phyloP scores from a whole-genome alignment of 2,797 vertebrate species.

The Coluber constrictor region DNA sequence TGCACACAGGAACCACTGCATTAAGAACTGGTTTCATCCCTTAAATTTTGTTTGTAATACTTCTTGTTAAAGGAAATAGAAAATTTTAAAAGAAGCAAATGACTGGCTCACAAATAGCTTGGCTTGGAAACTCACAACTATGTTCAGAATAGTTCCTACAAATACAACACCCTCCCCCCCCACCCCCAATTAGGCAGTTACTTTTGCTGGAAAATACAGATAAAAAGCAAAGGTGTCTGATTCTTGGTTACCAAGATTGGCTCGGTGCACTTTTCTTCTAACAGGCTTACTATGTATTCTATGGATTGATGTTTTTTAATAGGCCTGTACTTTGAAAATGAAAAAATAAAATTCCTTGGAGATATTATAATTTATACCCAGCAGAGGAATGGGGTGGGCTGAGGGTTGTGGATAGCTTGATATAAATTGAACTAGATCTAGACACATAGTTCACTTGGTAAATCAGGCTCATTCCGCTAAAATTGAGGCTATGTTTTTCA shows the following conservation, averaged over 20 bases:
- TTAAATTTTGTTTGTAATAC: not conserved
- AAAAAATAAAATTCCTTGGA: not conserved
- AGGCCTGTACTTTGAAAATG: not conserved
- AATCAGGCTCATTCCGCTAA: not conserved
- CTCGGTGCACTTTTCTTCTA: not conserved
- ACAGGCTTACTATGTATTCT: not conserved
- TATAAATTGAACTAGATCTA: too few relatives aligned
- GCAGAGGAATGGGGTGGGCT: not conserved
- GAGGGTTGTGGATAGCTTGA: not conserved
- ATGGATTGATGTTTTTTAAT: not conserved
- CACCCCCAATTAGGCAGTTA: not conserved
- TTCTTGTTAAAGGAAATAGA: not conserved
- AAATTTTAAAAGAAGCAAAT: not conserved
- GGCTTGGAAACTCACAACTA: not conserved
- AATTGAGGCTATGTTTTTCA: not conserved
- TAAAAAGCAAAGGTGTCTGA: not conserved
- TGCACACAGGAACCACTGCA: not conserved
- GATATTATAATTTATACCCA: not conserved
- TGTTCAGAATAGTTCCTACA: not conserved
- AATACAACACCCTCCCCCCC: not conserved
- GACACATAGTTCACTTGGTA: not conserved
- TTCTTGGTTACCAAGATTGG: not conserved
- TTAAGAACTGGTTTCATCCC: not conserved
- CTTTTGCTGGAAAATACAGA: not conserved
- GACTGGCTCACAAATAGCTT: not conserved